These are phyloP conservation scores for Stegodyphus mimosarum DNA, from an alignment of 1,140 invertebrate species.

Conservation along the genomic window DNA sequence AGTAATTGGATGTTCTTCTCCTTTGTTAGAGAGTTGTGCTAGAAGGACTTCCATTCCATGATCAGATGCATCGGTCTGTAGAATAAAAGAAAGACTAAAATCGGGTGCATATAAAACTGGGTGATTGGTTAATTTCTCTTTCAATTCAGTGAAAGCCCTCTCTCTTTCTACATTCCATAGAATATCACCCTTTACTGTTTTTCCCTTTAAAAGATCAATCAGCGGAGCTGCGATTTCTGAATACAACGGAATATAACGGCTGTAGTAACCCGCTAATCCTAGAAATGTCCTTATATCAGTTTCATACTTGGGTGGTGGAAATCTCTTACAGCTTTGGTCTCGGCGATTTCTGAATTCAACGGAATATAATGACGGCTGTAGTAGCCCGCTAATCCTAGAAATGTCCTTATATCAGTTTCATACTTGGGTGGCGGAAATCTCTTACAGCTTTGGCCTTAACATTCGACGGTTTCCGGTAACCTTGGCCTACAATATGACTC, in stretches of 20 bases:
- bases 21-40: not conserved
- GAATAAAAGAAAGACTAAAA: too few species aligned
- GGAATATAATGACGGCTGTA: not conserved
- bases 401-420: not conserved
- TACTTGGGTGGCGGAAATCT: not conserved
- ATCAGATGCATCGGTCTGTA: too few species aligned
- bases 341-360: not conserved
- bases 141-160: too few species aligned
- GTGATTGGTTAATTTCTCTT: too few species aligned
- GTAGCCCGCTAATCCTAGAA: not conserved
- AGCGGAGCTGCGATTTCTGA: not conserved
- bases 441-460: too few species aligned
- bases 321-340: not conserved
- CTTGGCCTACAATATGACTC: constrained; percentile 30
- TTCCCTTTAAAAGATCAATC: too few species aligned
- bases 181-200: too few species aligned
- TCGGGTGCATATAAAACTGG: too few species aligned
- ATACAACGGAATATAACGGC: too few species aligned
- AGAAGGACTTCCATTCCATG: not conserved
- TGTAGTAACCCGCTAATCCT: too few species aligned
- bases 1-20: not conserved
- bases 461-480: not conserved
- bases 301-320: not conserved
- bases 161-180: too few species aligned
- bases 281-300: too few species aligned